phyloP scores from a whole-genome alignment of 2,113 vertebrate genomes.

The Ovis aries region ARS-UI_Ramb_v3.0 NC_056069.1:38789001-38789500 shows the following conservation, averaged over 20 bases:
- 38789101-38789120: no score
- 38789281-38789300: not conserved
- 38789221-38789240: not conserved
- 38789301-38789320: not conserved
- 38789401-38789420: not conserved
- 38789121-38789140: not conserved
- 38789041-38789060: not conserved
- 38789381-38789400: not conserved
- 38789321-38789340: not conserved
- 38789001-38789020: slow-evolving; percentile 11
- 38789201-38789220: not conserved
- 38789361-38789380: not conserved
- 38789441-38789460: not conserved
- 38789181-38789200: not conserved
- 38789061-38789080: not conserved
- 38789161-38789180: not conserved
- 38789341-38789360: not conserved
- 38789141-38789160: not conserved
- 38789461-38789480: not conserved
- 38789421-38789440: not conserved
- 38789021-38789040: not conserved
- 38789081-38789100: not conserved
- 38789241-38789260: not conserved
- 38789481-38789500: not conserved
- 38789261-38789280: not conserved